A percentile compares a stretch with the other conserved stretches of the same genome.
Evolutionary conservation across 2,797 vertebrate species (phyloP).

Genomic region (Rhodeus uyekii): DNA sequence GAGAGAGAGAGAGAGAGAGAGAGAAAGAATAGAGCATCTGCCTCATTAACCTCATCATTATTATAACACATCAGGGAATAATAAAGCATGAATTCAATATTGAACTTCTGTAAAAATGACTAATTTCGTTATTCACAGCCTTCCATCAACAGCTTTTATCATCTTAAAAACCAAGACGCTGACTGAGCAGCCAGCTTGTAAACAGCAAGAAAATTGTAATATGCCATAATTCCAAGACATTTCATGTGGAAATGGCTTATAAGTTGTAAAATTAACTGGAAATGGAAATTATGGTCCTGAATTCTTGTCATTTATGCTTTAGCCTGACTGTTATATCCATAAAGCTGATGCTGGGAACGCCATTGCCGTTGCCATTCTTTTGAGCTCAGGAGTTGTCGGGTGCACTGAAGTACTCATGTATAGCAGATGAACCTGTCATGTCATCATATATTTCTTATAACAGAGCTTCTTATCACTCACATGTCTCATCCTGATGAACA

Average conservation of each 20-base stretch:
- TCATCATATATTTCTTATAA: neutral
- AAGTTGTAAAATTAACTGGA: conserved; percentile 20
- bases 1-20: conserved; percentile 37
- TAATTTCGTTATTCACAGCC: conserved; percentile 52
- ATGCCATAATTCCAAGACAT: conserved; percentile 17
- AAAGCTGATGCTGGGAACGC: neutral
- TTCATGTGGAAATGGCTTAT: conserved; percentile 31
- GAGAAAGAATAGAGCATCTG: conserved; percentile 48
- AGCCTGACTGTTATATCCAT: neutral
- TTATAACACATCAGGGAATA: conserved; percentile 57
- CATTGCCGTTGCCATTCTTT: neutral
- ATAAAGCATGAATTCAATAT: conserved; percentile 65
- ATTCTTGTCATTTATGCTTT: conserved; percentile 17
- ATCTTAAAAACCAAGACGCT: conserved; percentile 43
- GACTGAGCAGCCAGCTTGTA: conserved; percentile 48
- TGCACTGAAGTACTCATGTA: neutral
- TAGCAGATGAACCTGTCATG: neutral
- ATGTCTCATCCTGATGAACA: neutral
- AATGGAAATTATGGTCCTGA: neutral
- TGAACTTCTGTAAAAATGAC: conserved; percentile 60
- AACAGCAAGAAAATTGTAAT: conserved; percentile 45
- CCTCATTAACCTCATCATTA: conserved; percentile 68
- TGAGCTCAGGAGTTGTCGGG: neutral
- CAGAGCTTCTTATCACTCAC: neutral
- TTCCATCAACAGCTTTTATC: conserved; percentile 42